phyloP scores from a whole-genome alignment of 2,888 invertebrate species.

The Folsomia candida region DNA sequence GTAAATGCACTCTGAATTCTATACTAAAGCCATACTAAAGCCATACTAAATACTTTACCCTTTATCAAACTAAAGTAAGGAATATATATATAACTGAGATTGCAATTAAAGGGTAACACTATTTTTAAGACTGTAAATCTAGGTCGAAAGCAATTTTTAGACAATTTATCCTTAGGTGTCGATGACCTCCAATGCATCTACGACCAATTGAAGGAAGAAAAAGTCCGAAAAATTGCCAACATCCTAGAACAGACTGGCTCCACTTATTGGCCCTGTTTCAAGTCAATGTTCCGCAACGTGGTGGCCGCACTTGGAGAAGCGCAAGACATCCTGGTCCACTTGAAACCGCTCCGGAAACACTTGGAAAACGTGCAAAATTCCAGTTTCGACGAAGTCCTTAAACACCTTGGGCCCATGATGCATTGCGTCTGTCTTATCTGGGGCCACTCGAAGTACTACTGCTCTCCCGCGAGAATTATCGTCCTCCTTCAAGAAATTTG shows the following conservation, averaged over 20 bases:
- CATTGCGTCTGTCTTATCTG: constrained; percentile 86
- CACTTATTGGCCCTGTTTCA: constrained; percentile 89
- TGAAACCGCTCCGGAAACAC: constrained; percentile 77
- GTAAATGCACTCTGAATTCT: too few species aligned
- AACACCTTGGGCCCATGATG: constrained; percentile 74
- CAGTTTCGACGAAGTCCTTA: constrained; percentile 78
- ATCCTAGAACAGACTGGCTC: constrained; percentile 86
- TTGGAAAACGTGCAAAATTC: constrained; percentile 74
- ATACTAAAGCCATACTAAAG: too few species aligned
- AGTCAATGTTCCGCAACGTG: constrained; percentile 81
- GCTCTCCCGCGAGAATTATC: constrained; percentile 83
- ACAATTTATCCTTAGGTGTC: too few species aligned
- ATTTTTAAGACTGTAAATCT: too few species aligned
- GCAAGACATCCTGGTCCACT: constrained; percentile 80
- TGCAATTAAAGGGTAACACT: too few species aligned
- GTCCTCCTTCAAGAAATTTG: constrained; percentile 84
- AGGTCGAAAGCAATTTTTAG: too few species aligned
- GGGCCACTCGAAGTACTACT: constrained; percentile 86
- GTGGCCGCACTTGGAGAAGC: constrained; percentile 86
- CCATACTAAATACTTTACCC: too few species aligned
- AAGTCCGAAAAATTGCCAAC: constrained; percentile 85
- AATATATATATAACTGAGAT: too few species aligned
- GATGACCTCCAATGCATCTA: constrained; percentile 84
- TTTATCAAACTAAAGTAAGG: too few species aligned
- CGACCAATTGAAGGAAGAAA: constrained; percentile 78